Evolutionary conservation across 1,140 invertebrate species (phyloP), one percentile per base, ranked within the genome.

Genomic region (Heliothis virescens): DNA sequence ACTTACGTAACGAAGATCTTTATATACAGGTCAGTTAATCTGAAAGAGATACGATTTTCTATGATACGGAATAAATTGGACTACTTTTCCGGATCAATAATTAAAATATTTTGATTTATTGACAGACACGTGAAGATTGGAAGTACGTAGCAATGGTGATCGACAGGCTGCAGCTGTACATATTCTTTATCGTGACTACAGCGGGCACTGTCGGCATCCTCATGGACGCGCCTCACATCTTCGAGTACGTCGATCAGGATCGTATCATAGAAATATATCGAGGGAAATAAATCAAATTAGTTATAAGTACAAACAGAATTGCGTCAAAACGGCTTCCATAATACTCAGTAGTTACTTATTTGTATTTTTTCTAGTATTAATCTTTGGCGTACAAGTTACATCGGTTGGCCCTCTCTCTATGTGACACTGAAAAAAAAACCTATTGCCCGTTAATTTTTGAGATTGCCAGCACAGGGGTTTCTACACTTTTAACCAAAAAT

Each of bases 61-160:
- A 57, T 5, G 16, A n/a, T 57, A 57, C 18, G 5, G 34, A 41
- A 41, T 41, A 41, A 41, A 41, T 41, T 41, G 2, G 10, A 11
- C 47, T 18, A 15, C 26, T 5, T 50, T 50, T 15, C 48, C 5
- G 34, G 9, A 41, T 9, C 34, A 47, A n/a, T 15, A 3, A 62
- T 26, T 13, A 5, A 29, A 29, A 1, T 5, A 15, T 34, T 18
- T 13, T 13, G 2, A 11, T 65, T 65, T 95, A 7, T 41, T 41
- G 96, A 34, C 93, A 99, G 98, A 98, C 99, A 77, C 96, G 98
- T 79, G 99, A 99, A 95, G 99, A 99, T 95, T 99, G 99, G 99
- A 99, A 99, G 91, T 99, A 99, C 93, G 99, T 99, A 9, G 99
- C 99, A 48, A 99, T 99, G 98, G 99, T 99, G 47, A 99, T 99